Evolutionary conservation across 2,797 vertebrate genomes (phyloP), one percentile per base, ranked within the genome.

Genomic region (Eulemur albifrons): DNA sequence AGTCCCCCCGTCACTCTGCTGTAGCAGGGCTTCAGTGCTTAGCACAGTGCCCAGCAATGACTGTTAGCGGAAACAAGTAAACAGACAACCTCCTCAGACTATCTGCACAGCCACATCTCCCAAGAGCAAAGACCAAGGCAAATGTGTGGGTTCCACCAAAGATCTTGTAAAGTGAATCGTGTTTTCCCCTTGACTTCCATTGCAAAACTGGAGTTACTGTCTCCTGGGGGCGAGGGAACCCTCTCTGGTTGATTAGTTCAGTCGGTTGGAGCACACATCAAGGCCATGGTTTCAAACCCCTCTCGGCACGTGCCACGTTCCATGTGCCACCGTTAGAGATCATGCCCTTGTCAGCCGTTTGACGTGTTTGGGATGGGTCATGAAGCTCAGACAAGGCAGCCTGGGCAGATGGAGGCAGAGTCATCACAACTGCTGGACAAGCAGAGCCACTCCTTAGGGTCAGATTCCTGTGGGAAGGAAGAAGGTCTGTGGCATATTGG

Each of bases 141-240:
- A 40, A 11, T 25, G 6, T 38, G 7, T 0, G 9, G 30, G 21
- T n/a, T 67, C 50, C 25, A 20, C 20, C 40, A 0, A 65, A 73
- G 40, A 8, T 23, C 82, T 4, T 2, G 0, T 0, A 5, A 73
- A 25, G 18, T 3, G 18, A 48, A 25, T 21, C 30, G 65, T 35
- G 0, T 32, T 52, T 75, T 69, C 80, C 75, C 20, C 0, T 9
- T 13, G n/a, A 14, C 17, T 45, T 50, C 30, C 2, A 0, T 23
- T 30, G 75, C 48, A 69, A 89, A 84, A n/a, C 48, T 65, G 35
- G 75, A 52, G 63, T 21, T 20, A 10, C 52, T 12, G 14, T 38
- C n/a, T 27, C n/a, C 73, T 52, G 81, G 50, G 27, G 50, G 65
- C 15, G 32, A 73, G 27, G 27, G 45, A 27, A 50, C 6, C 8